Base-by-base conservation (phyloP, 30 jellyfish, hydroid and myxozoan genomes). In the Aurelia sp. region DNA sequence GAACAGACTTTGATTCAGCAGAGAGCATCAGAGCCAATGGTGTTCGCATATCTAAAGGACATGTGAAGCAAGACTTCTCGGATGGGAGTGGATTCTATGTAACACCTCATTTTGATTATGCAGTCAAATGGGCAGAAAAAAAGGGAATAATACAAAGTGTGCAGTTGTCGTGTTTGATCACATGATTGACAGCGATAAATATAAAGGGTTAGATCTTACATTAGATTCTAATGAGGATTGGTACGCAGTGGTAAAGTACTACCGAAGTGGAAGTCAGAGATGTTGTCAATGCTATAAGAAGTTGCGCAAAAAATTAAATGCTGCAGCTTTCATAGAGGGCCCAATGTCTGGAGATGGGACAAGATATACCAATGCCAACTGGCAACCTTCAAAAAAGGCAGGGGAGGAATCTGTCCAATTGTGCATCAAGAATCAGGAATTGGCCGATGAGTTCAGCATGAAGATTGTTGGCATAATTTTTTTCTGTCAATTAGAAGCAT, bases 371-470 rank as follows among this genome's bases (percentile, higher is more conserved):
- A 17, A 18, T 17, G 58, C 53, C 21, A 31, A 22, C 52, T 66
- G 76, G 76, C 51, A 17, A 57, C 76, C 76, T 8, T 18, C 53
- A 21, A 66, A 66, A 57, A 66, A 66, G 73, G 2, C 4, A 31
- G 76, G 76, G 17, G 76, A 66, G 0, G 66, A 57, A n/a, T 66
- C 76, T 6, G 12, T 23, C 40, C 76, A 66, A 23, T 23, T 66
- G 76, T 66, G 76, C n/a, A 66, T 66, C 13, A 66, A 66, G 52
- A 11, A 30, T 66, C 52, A 66, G 40, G 52, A 19, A 10, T 23
- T 66, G 48, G 76, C 76, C 13, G 76, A 66, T 66, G 76, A 66
- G 6, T 66, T 66, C n/a, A 66, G 76, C 52, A 18, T 9, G 19
- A 66, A 66, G 11, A 66, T 66, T 66, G 76, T 23, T 66, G 76